phyloP scores from a whole-genome alignment of 2,797 vertebrate genomes.

The Manis pentadactyla region DNA sequence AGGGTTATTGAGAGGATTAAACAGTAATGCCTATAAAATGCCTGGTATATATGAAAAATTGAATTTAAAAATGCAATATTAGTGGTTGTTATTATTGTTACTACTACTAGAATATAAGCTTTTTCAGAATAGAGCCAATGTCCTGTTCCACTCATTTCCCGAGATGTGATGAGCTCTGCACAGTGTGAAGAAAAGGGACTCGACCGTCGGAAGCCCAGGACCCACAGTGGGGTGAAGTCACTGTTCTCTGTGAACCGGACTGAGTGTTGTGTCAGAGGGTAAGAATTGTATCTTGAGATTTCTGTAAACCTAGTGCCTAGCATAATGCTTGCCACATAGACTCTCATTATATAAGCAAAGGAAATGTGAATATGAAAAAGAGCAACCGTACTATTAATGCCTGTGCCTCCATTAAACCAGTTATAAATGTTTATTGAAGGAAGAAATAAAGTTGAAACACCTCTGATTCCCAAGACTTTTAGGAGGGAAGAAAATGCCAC shows the following conservation, averaged over 20 bases:
- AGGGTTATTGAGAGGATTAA: background rate
- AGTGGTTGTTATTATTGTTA: background rate
- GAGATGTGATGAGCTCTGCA: background rate
- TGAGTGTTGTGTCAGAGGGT: background rate
- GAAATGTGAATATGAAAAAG: background rate
- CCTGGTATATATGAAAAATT: background rate
- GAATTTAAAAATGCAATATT: background rate
- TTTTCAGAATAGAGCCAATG: background rate
- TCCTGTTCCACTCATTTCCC: background rate
- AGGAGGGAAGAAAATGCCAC: background rate
- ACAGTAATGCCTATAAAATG: background rate
- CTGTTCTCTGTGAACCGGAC: background rate
- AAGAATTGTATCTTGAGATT: background rate
- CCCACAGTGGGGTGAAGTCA: background rate
- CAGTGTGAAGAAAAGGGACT: background rate
- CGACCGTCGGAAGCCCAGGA: background rate
- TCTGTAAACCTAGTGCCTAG: background rate
- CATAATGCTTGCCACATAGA: background rate
- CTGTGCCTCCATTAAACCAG: background rate
- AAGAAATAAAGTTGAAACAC: background rate
- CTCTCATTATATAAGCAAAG: constrained; percentile 37
- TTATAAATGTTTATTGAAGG: background rate
- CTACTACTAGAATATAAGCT: background rate
- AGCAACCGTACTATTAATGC: background rate
- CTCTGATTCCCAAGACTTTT: background rate